These are phyloP conservation scores for Drosophila aff. DNA, from an alignment of 1,140 invertebrate genomes.

Conservation along the genomic window DNA sequence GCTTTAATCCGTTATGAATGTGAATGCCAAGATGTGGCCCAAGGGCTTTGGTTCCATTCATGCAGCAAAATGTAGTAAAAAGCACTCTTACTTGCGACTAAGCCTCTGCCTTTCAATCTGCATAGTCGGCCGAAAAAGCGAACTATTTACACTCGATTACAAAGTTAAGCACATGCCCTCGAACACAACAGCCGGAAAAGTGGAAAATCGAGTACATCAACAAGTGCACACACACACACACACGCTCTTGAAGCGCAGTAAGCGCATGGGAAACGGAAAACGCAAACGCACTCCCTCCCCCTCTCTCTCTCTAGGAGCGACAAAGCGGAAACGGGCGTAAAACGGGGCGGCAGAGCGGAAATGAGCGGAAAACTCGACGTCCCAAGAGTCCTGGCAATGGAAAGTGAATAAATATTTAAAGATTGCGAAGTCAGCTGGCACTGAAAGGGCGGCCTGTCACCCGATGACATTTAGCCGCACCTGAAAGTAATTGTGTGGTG, in stretches of 20 bases:
- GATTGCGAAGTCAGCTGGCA: slow-evolving; percentile 11
- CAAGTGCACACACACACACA: slow-evolving; percentile 32
- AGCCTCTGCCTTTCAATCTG: background rate
- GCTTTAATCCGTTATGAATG: slow-evolving; percentile 5
- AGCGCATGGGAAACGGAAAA: slow-evolving; percentile 22
- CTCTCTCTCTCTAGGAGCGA: background rate
- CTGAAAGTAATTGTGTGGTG: slow-evolving; percentile 26
- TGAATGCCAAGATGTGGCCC: background rate
- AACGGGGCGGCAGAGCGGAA: slow-evolving; percentile 54
- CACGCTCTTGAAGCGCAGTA: slow-evolving; percentile 37
- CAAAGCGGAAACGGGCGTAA: slow-evolving; percentile 14
- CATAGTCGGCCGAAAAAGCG: slow-evolving; percentile 9
- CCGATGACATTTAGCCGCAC: slow-evolving; percentile 26
- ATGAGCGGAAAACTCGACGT: slow-evolving; percentile 57
- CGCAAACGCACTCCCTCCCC: slow-evolving; percentile 1
- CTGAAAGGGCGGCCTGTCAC: slow-evolving; percentile 1
- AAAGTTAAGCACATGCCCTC: slow-evolving; percentile 31
- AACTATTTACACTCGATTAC: slow-evolving; percentile 34
- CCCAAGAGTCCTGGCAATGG: slow-evolving; percentile 7
- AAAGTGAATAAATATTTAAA: slow-evolving; percentile 47
- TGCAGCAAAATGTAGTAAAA: background rate
- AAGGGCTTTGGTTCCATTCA: background rate
- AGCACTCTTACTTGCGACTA: background rate
- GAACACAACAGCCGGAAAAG: slow-evolving; percentile 40
- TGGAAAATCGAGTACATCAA: slow-evolving; percentile 46